phyloP scores from a whole-genome alignment of 2,113 vertebrate genomes.

The Turdus rufiventris region DNA sequence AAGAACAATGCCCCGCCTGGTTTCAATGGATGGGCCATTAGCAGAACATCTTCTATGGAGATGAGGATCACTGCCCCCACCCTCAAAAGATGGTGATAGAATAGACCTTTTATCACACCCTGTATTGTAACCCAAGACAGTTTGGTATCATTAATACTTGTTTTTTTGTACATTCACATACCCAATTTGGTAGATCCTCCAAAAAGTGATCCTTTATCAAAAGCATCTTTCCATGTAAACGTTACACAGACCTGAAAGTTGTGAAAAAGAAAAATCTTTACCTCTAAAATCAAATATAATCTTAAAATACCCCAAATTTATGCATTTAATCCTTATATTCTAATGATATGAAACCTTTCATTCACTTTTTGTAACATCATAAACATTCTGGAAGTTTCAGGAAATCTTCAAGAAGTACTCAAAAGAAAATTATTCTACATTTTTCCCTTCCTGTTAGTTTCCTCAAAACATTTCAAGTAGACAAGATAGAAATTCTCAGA shows the following conservation, averaged over 20 bases:
- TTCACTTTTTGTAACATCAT: neutral
- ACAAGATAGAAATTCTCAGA: neutral
- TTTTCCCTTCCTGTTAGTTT: neutral
- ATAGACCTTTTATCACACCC: too few relatives aligned
- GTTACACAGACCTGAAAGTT: conserved; percentile 88
- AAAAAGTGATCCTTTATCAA: conserved; percentile 98
- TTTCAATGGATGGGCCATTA: too few relatives aligned
- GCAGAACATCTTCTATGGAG: too few relatives aligned
- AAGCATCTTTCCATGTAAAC: conserved; percentile 99
- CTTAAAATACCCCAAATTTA: neutral
- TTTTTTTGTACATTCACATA: conserved; percentile 65
- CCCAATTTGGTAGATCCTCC: conserved; percentile 94
- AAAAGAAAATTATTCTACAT: neutral
- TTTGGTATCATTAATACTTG: neutral
- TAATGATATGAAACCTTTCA: neutral
- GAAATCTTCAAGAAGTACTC: neutral
- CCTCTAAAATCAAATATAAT: neutral
- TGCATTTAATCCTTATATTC: neutral
- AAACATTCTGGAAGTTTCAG: neutral
- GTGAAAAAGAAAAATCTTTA: neutral
- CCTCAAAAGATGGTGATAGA: too few relatives aligned
- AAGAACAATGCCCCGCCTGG: too few relatives aligned
- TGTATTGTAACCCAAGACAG: too few relatives aligned
- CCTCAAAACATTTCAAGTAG: neutral
- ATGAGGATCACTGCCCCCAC: too few relatives aligned